A percentile compares a stretch with the other conserved stretches of the same genome.
Conservation (phyloP, 2,888 invertebrate species). For the Halocaridina rubra region DNA sequence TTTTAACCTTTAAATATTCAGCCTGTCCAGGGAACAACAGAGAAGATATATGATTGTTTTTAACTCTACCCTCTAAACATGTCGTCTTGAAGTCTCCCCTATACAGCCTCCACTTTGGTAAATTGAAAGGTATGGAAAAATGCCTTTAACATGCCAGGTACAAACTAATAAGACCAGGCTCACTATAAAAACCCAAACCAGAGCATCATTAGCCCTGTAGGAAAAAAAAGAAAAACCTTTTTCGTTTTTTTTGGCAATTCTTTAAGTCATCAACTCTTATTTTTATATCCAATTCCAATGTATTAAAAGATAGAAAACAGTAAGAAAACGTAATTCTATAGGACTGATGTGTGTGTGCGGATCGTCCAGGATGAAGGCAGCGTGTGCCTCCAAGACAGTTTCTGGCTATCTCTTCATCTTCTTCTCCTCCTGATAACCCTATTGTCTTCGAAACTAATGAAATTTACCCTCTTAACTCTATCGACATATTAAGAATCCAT, state of each 20-base stretch:
- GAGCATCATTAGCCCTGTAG: constrained; percentile 1
- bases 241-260: constrained; percentile 28
- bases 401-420: too few relatives aligned
- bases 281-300: constrained; percentile 55
- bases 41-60: neutral
- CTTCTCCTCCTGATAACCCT: too few relatives aligned
- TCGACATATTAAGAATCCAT: too few relatives aligned
- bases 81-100: neutral
- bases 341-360: constrained; percentile 37
- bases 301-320: constrained; percentile 61
- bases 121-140: constrained; percentile 32
- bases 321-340: constrained; percentile 50
- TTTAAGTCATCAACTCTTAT: constrained; percentile 53
- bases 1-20: neutral
- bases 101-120: constrained; percentile 30
- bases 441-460: too few relatives aligned
- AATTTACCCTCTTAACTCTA: too few relatives aligned
- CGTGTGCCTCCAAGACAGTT: too few relatives aligned
- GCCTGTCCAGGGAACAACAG: constrained; percentile 24
- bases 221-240: constrained; percentile 26
- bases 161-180: constrained; percentile 13
- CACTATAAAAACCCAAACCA: constrained; percentile 19
- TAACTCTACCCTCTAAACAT: constrained; percentile 23
- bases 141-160: constrained; percentile 49
- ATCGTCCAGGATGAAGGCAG: constrained; percentile 16